A percentile compares a stretch with the other conserved stretches of the same genome.
Evolutionary conservation across 2,113 vertebrate genomes (phyloP).

Genomic region (Lamprotornis superbus): DNA sequence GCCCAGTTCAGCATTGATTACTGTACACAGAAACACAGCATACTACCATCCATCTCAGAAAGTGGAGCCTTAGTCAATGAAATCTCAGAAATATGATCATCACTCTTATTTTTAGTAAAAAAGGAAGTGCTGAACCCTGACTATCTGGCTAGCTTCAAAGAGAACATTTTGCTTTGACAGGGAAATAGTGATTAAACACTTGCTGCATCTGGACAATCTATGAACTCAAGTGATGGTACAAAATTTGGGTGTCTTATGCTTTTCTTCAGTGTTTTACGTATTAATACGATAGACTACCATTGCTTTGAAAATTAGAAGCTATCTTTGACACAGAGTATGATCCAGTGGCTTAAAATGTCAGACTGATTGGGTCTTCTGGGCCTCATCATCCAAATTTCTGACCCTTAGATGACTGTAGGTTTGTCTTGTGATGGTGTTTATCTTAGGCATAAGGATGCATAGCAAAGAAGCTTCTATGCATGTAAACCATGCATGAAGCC

Average conservation of each 20-base stretch:
- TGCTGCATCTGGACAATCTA: neutral
- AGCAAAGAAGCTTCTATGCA: neutral
- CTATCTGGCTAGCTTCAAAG: neutral
- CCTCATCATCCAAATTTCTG: neutral
- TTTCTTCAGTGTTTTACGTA: neutral
- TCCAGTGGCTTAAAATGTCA: neutral
- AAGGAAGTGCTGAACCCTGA: neutral
- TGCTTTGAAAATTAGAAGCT: neutral
- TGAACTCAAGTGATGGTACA: neutral
- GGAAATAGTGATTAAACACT: neutral
- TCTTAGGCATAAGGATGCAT: neutral
- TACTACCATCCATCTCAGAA: neutral
- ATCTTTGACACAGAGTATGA: neutral
- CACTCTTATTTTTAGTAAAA: neutral
- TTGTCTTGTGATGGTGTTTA: neutral
- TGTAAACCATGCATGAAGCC: neutral
- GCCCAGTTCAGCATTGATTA: slow-evolving; percentile 39
- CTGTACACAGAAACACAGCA: neutral
- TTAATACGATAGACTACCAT: neutral
- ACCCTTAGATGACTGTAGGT: neutral
- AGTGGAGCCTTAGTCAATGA: neutral
- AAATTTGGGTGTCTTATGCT: neutral
- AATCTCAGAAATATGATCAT: neutral
- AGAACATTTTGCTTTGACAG: neutral
- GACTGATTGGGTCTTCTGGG: neutral